Conservation (phyloP, 2,888 invertebrate genomes). For the Chesias legatella region DNA sequence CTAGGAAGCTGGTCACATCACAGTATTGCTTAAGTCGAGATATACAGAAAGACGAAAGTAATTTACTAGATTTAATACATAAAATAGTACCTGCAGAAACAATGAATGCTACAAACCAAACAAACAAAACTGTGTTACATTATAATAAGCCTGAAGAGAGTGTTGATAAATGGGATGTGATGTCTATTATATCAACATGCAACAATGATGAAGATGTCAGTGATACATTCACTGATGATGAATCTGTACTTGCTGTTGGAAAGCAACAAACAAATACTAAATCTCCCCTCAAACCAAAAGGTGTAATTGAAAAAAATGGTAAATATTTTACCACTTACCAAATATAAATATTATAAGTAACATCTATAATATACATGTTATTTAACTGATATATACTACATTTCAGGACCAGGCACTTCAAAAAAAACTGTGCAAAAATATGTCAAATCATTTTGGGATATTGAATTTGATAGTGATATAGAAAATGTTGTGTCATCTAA, state of each 20-base stretch:
- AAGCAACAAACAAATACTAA: slow-evolving; percentile 4
- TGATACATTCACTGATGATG: slow-evolving; percentile 70
- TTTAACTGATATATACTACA: no score
- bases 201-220: slow-evolving; percentile 51
- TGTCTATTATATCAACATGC: slow-evolving; percentile 50
- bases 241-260: slow-evolving; percentile 44
- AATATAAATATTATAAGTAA: no score
- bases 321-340: not conserved
- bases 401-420: slow-evolving; percentile 23
- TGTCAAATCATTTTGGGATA: slow-evolving; percentile 59
- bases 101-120: slow-evolving; percentile 51
- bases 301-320: slow-evolving; percentile 15
- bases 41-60: slow-evolving; percentile 47
- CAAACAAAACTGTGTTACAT: slow-evolving; percentile 37
- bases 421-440: slow-evolving; percentile 28
- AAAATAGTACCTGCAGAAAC: slow-evolving; percentile 63
- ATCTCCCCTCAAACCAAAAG: slow-evolving; percentile 6
- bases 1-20: slow-evolving; percentile 56
- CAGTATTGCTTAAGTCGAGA: slow-evolving; percentile 62
- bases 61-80: slow-evolving; percentile 62
- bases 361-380: no score
- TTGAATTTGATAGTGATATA: slow-evolving; percentile 60
- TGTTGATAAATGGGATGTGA: slow-evolving; percentile 55
- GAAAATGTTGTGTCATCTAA: slow-evolving; percentile 27
- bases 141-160: slow-evolving; percentile 32